Evolutionary conservation across 1,140 invertebrate genomes (phyloP).

Genomic region (Philopotamus ludificatus): DNA sequence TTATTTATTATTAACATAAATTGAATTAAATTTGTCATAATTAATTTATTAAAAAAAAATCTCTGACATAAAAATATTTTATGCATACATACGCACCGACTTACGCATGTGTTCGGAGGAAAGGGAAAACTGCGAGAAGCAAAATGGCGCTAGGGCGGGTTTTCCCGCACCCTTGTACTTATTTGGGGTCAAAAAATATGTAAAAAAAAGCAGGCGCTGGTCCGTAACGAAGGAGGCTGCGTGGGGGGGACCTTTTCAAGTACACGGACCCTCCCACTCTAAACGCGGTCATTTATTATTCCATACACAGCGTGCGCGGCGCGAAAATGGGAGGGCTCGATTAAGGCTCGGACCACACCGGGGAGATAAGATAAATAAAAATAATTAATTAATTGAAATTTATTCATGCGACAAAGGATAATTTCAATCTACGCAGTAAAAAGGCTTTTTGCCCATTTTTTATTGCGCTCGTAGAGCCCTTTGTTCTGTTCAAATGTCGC

Average conservation of each 20-base stretch:
- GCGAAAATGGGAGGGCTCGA: constrained; percentile 27
- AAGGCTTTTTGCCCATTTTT: background rate
- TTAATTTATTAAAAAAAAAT: too few relatives aligned
- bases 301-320: constrained; percentile 22
- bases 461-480: background rate
- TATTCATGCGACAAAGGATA: constrained; percentile 28
- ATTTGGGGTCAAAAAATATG: constrained; percentile 34
- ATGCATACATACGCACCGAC: constrained; percentile 9
- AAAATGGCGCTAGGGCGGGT: constrained; percentile 16
- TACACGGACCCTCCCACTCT: constrained; percentile 15
- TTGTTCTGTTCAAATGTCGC: too few relatives aligned
- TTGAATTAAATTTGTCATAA: too few relatives aligned
- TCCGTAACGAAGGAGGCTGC: constrained; percentile 15
- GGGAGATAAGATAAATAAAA: constrained; percentile 40
- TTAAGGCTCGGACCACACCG: constrained; percentile 30
- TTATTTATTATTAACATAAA: too few relatives aligned
- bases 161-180: constrained; percentile 34
- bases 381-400: constrained; percentile 39
- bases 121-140: constrained; percentile 11
- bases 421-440: background rate
- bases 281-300: constrained; percentile 41
- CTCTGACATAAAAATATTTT: too few relatives aligned
- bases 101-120: background rate
- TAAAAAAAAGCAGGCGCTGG: constrained; percentile 1
- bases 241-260: constrained; percentile 22